Evolutionary conservation across 1,140 invertebrate genomes (phyloP), one percentile per base, ranked within the genome.

Genomic region (Nasonia giraulti): DNA sequence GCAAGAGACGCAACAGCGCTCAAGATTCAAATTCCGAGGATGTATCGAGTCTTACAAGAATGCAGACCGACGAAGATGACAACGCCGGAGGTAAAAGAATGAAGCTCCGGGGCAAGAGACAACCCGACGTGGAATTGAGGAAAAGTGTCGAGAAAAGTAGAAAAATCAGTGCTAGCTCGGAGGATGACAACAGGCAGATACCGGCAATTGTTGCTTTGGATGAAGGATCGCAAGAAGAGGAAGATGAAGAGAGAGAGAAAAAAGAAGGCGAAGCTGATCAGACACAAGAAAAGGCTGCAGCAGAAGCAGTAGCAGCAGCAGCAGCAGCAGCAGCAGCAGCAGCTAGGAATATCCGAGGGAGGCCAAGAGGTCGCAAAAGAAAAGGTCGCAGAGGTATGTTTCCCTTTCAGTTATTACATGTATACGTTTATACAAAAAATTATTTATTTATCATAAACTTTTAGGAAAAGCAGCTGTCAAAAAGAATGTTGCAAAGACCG

Each of bases 101-200:
- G 86, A 94, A 93, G 79, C 90, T 94, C 73, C 89, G 94, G 4
- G 93, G 91, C 0, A 95, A 94, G 86, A 89, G 92, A 20, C 85
- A 90, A 2, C 88, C 93, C 0, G 94, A 95, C 87, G 88, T 90
- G 6, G 91, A 94, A 20, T 83, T 95, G 7, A 89, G 95, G 23
- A 94, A 94, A 79, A 94, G 94, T 68, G 91, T 95, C 0, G 95
- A 95, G 86, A 93, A 94, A 85, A 95, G 86, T 86, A 87, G 92
- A 14, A 87, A 88, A 4, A 88, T 90, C 5, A 88, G 87, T 17
- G 88, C 89, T 44, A 93, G 90, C 33, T 92, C 92, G 0, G 91
- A 93, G 40, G 93, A 93, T 44, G 91, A 93, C 77, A 86, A 55
- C 5, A 40, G 69, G 6, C 89, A 88, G 17, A 40, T 80, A 1